Percentiles rank a stretch among this genome's conserved stretches.
Conservation (phyloP, 2,888 invertebrate genomes). For the Idaea biselata region DNA sequence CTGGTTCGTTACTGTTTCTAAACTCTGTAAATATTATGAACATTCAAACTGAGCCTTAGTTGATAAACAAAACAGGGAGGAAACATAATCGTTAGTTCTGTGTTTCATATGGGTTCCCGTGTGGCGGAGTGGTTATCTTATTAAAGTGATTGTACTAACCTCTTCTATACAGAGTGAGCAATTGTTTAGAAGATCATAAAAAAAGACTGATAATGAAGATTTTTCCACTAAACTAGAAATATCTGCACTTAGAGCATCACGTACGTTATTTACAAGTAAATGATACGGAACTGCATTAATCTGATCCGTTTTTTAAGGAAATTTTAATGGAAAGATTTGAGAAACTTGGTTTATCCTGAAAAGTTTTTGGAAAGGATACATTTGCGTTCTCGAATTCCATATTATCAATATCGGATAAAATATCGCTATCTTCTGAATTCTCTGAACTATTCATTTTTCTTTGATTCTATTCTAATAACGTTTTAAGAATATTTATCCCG, state of each 20-base stretch:
- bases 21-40: conserved; percentile 49
- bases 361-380: conserved; percentile 49
- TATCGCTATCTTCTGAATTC: conserved; percentile 39
- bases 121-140: too few species aligned
- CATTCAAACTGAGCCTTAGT: too few species aligned
- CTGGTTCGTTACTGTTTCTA: conserved; percentile 41
- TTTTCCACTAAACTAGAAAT: conserved; percentile 31
- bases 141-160: conserved; percentile 36
- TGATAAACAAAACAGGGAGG: too few species aligned
- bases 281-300: conserved; percentile 39
- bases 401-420: neutral
- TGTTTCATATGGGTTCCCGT: too few species aligned
- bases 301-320: neutral
- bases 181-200: conserved; percentile 47
- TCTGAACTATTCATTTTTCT: conserved; percentile 54
- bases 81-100: too few species aligned
- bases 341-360: neutral
- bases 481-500: neutral
- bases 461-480: neutral
- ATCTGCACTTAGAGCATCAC: conserved; percentile 33
- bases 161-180: conserved; percentile 50
- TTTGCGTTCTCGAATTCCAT: conserved; percentile 22
- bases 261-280: conserved; percentile 45
- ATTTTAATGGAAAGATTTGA: neutral
- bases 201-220: conserved; percentile 35